Evolutionary conservation across 2,113 vertebrate genomes (phyloP).

Genomic region (Pituophis catenifer): DNA sequence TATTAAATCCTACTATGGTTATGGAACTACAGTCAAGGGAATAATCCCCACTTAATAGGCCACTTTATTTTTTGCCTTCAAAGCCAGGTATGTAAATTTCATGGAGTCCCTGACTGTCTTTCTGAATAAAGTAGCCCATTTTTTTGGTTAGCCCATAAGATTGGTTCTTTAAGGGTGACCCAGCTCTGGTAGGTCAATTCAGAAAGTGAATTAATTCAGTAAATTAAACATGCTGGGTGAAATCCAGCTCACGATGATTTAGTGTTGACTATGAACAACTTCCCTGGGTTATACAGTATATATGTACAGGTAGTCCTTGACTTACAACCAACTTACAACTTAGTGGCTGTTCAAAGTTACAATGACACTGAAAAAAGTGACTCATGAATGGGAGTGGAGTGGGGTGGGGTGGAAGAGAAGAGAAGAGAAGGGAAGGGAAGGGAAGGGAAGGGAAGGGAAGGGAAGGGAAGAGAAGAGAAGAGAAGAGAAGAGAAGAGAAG

Average conservation of each 20-base stretch:
- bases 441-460: no score
- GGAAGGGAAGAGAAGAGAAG: no score
- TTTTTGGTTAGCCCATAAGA: not conserved
- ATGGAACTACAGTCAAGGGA: slow-evolving; percentile 44
- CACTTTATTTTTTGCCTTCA: slow-evolving; percentile 42
- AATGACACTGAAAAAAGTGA: no score
- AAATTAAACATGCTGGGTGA: not conserved
- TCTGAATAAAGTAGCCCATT: not conserved
- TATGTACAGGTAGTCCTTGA: not conserved
- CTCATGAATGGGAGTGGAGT: no score
- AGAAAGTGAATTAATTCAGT: not conserved
- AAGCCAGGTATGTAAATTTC: slow-evolving; percentile 34
- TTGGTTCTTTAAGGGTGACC: not conserved
- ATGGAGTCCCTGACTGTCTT: slow-evolving; percentile 27
- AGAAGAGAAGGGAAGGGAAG: no score
- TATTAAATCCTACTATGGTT: slow-evolving; percentile 51
- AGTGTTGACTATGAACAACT: not conserved
- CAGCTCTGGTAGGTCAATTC: not conserved
- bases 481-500: no score
- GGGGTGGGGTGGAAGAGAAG: no score
- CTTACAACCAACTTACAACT: no score
- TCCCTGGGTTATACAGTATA: not conserved
- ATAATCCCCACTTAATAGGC: slow-evolving; percentile 52
- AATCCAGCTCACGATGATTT: not conserved
- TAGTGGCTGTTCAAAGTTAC: no score